A percentile compares a stretch with the other conserved stretches of the same genome.
Evolutionary conservation across 2,888 invertebrate genomes (phyloP).

Genomic region (Trichopoda pennipes): DNA sequence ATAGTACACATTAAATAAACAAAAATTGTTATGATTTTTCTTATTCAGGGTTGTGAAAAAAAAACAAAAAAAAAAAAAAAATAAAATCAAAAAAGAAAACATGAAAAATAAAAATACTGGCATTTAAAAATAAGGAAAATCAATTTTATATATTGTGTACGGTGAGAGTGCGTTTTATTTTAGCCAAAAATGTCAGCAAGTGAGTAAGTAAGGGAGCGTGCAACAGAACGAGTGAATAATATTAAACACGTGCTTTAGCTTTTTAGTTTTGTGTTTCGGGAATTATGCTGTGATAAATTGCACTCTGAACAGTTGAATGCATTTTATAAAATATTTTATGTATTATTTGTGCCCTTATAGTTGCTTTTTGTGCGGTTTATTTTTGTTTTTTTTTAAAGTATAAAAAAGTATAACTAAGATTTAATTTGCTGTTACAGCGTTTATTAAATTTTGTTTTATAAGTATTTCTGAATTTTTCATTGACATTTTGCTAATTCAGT

Average conservation of each 20-base stretch:
- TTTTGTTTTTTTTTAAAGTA: too few relatives aligned
- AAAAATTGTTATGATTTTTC: slow-evolving; percentile 16
- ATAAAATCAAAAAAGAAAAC: background rate
- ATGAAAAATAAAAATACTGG: background rate
- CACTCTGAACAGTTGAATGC: background rate
- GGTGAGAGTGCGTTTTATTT: slow-evolving; percentile 20
- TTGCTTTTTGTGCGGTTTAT: too few relatives aligned
- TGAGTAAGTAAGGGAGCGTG: background rate
- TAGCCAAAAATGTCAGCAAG: slow-evolving; percentile 46
- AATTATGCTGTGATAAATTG: background rate
- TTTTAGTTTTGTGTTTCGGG: background rate
- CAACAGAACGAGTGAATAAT: slow-evolving; percentile 27
- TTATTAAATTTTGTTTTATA: too few relatives aligned
- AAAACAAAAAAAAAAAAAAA: slow-evolving; percentile 2
- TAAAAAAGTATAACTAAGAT: too few relatives aligned
- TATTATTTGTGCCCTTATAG: too few relatives aligned
- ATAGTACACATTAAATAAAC: background rate
- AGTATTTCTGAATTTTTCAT: too few relatives aligned
- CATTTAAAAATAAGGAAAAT: slow-evolving; percentile 35
- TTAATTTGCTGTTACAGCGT: too few relatives aligned
- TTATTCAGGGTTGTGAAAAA: slow-evolving; percentile 14
- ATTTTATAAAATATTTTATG: too few relatives aligned
- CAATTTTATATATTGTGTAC: slow-evolving; percentile 49
- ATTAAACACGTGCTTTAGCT: slow-evolving; percentile 34
- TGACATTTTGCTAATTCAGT: too few relatives aligned